Conservation (phyloP, 2,113 vertebrate species). For the Phrynosoma blainvillii region DNA sequence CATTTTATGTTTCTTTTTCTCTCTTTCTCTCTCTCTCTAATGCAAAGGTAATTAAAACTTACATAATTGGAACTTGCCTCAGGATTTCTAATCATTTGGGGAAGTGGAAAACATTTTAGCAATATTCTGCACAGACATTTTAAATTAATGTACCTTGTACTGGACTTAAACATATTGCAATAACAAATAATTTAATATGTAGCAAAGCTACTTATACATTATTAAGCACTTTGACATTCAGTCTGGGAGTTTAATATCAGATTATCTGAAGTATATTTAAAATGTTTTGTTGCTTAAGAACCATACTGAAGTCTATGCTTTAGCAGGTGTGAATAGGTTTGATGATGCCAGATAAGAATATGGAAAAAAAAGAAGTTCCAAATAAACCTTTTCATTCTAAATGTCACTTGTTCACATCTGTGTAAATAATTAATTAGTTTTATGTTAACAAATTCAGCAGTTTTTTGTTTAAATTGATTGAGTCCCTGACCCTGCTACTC, state of each 20-base stretch:
- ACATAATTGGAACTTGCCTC: neutral
- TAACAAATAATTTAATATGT: conserved; percentile 38
- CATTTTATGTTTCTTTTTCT: neutral
- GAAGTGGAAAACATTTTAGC: neutral
- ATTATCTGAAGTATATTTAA: conserved; percentile 30
- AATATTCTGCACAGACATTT: conserved; percentile 39
- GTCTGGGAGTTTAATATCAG: conserved; percentile 1
- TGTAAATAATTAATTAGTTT: conserved; percentile 74
- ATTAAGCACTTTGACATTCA: conserved; percentile 24
- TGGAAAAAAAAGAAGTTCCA: conserved; percentile 54
- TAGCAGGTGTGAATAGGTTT: conserved; percentile 10
- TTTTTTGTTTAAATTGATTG: conserved; percentile 55
- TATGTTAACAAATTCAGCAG: conserved; percentile 63
- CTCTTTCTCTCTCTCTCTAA: neutral
- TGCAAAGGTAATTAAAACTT: neutral
- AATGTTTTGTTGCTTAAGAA: conserved; percentile 4
- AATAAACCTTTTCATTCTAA: conserved; percentile 52
- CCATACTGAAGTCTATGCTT: neutral
- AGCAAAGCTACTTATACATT: conserved; percentile 26
- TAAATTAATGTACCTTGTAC: conserved; percentile 60
- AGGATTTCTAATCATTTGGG: neutral
- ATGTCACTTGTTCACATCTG: conserved; percentile 47
- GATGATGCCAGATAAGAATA: conserved; percentile 20
- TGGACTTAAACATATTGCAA: conserved; percentile 34
- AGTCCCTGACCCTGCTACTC: conserved; percentile 58